These are phyloP conservation scores for Tachystola acroxantha DNA, from an alignment of 2,888 invertebrate species.

Conservation along the genomic window DNA sequence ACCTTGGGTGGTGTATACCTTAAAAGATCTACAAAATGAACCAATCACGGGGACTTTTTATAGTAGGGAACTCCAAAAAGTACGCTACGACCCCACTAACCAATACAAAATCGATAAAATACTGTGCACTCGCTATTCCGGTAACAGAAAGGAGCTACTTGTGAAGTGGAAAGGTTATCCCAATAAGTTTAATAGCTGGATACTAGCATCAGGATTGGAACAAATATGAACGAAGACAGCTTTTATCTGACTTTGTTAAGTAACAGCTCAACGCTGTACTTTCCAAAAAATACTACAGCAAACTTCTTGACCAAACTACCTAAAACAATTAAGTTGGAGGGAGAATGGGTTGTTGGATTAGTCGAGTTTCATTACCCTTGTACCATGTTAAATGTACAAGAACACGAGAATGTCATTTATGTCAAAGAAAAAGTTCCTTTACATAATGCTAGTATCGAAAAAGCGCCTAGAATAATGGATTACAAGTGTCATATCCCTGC, in stretches of 20 bases:
- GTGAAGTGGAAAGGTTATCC: slow-evolving; percentile 28
- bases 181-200: slow-evolving; percentile 24
- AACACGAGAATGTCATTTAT: slow-evolving; percentile 13
- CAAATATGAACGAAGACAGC: slow-evolving; percentile 18
- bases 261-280: slow-evolving; percentile 18
- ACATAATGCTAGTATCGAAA: slow-evolving; percentile 12
- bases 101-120: too few species aligned
- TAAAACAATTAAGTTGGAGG: too few species aligned
- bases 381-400: too few species aligned
- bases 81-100: too few species aligned
- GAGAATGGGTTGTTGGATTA: too few species aligned
- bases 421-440: slow-evolving; percentile 12
- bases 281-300: slow-evolving; percentile 19
- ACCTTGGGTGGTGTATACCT: too few species aligned
- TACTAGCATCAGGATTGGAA: slow-evolving; percentile 14
- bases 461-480: slow-evolving; percentile 7
- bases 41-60: too few species aligned
- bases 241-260: slow-evolving; percentile 19
- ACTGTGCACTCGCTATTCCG: slow-evolving; percentile 14
- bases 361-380: too few species aligned
- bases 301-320: slow-evolving; percentile 18
- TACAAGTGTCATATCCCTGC: slow-evolving; percentile 21
- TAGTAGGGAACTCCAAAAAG: too few species aligned
- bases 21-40: too few species aligned
- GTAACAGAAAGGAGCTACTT: slow-evolving; percentile 22